Evolutionary conservation across 2,797 vertebrate species (phyloP).

Genomic region (Lepilemur ruficaudatus): DNA sequence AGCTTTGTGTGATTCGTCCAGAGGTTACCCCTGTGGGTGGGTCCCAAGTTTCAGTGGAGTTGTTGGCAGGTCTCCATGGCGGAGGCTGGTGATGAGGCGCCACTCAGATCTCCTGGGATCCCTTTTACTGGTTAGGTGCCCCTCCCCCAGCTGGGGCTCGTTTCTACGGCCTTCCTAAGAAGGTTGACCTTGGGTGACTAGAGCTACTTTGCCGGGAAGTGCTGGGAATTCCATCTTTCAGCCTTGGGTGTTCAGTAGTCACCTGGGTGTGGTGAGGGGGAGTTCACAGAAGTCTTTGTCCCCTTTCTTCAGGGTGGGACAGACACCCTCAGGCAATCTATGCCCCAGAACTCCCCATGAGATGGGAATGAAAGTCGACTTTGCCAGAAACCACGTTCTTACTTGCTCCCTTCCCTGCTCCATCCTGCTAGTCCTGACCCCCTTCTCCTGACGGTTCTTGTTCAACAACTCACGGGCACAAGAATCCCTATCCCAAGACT

Average conservation of each 20-base stretch:
- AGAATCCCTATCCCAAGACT: not conserved
- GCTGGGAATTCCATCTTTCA: not conserved
- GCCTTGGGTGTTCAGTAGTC: not conserved
- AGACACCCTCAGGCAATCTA: not conserved
- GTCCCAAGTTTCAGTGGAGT: not conserved
- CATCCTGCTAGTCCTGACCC: not conserved
- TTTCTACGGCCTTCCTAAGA: not conserved
- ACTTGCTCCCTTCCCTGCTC: not conserved
- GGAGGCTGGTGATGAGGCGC: not conserved
- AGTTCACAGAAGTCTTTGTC: not conserved
- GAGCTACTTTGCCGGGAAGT: not conserved
- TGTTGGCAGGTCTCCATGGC: not conserved
- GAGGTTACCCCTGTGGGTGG: not conserved
- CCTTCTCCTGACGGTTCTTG: not conserved
- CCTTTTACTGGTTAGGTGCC: not conserved
- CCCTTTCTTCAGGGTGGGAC: not conserved
- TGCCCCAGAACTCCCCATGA: not conserved
- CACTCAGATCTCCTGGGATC: not conserved
- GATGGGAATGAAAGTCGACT: not conserved
- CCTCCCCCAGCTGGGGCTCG: not conserved
- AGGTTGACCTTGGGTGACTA: not conserved
- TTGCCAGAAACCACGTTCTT: not conserved
- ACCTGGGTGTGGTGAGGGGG: not conserved
- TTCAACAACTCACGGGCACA: not conserved
- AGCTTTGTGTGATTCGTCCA: not conserved